Evolutionary conservation across 2,888 invertebrate species (phyloP), one percentile per base, ranked within the genome.

Genomic region (Himalopsyche japonica): DNA sequence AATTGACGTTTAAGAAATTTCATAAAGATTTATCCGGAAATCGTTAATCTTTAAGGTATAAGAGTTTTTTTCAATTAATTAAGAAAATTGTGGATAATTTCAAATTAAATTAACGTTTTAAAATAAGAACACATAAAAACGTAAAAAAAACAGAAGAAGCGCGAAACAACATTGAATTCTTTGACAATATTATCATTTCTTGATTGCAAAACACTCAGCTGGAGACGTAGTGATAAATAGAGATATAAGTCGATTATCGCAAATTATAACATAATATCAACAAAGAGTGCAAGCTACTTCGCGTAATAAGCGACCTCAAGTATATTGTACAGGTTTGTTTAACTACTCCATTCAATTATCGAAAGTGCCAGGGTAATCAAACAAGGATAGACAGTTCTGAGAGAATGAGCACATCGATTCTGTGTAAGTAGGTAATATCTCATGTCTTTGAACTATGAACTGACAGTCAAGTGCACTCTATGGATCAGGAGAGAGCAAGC

Each of bases 341-440:
- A 80, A 81, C 82, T 82, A 80, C 86, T 86, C 82, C 76, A 84
- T 84, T 86, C 84, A 84, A 86, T 86, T 82, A 86, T 83, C 84
- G 82, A 82, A 84, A 86, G 86, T 86, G 86, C 80, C 79, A 79
- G 85, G 76, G 77, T 85, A 79, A 85, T 85, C 85, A 85, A 85
- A 85, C 85, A 83, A 82, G 79, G 83, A 84, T 77, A 80, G 70
- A 27, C 15, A 70, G 20, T 27, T 70, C 15, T 70, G 70, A 30
- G 70, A 70, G 30, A 70, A 24, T 57, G 24, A 57, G 27, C 70
- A 12, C 70, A 70, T 70, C 70, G 30, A 70, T 70, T 70, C 57
- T 12, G 30, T 70, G 70, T 70, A 70, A 70, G 70, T 70, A 70
- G 70, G 27, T 70, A 70, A 70, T 70, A 27, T 70, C 70, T 70